Evolutionary conservation across 2,797 vertebrate species (phyloP).

Genomic region (Cebuella pygmaea): DNA sequence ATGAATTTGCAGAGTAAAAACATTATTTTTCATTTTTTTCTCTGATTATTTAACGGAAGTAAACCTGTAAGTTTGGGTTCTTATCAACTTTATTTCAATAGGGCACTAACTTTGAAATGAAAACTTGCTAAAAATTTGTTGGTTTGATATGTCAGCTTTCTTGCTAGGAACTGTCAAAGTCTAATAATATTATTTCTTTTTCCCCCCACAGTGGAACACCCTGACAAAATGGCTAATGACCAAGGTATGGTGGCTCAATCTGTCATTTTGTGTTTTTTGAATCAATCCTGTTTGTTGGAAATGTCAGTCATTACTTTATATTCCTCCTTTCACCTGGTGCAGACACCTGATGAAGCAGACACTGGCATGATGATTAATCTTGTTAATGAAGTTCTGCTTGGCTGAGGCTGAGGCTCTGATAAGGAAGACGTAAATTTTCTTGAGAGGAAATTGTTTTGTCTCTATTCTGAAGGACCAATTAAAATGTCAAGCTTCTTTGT

Average conservation of each 20-base stretch:
- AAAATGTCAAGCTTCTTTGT: slow-evolving; percentile 87
- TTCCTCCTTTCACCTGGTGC: slow-evolving; percentile 78
- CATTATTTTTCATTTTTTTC: neutral
- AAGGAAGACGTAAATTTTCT: slow-evolving; percentile 86
- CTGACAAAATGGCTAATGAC: slow-evolving; percentile 96
- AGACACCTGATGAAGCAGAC: slow-evolving; percentile 79
- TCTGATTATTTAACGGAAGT: neutral
- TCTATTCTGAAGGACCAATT: slow-evolving; percentile 88
- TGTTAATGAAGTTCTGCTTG: slow-evolving; percentile 86
- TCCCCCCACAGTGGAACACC: slow-evolving; percentile 89
- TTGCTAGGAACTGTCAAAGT: slow-evolving; percentile 50
- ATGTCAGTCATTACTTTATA: slow-evolving; percentile 46
- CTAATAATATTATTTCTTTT: slow-evolving; percentile 78
- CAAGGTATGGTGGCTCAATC: slow-evolving; percentile 87
- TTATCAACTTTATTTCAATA: neutral
- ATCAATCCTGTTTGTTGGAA: slow-evolving; percentile 34
- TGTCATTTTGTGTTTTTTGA: slow-evolving; percentile 41
- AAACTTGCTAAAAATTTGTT: slow-evolving; percentile 52
- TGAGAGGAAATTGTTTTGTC: slow-evolving; percentile 88
- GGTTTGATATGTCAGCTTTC: slow-evolving; percentile 42
- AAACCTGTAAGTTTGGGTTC: neutral
- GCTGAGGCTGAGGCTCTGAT: slow-evolving; percentile 81
- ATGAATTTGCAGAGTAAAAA: neutral
- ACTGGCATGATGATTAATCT: slow-evolving; percentile 82
- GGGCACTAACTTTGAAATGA: neutral